A percentile compares a stretch with the other conserved stretches of the same genome.
Evolutionary conservation across 2,113 vertebrate species (phyloP).

Genomic region (Nesoenas mayeri): DNA sequence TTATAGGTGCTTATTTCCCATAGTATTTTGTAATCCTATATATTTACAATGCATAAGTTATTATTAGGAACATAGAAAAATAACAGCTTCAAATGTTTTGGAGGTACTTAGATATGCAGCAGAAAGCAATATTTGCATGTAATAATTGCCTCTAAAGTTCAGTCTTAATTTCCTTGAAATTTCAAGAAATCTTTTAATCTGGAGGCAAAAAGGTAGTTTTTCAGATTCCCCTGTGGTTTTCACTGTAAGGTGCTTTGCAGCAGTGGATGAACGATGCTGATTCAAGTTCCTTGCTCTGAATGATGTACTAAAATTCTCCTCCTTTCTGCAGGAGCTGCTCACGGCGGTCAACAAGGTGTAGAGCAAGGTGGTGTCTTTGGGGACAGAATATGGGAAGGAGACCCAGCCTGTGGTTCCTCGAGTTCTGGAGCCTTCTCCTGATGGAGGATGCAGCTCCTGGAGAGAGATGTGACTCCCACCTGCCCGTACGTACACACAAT

Average conservation of each 20-base stretch:
- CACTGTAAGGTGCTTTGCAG: background rate
- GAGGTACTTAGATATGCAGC: background rate
- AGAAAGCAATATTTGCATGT: background rate
- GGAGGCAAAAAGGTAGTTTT: background rate
- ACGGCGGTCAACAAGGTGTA: background rate
- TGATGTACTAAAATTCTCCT: background rate
- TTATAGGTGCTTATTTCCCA: background rate
- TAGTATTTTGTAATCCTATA: background rate
- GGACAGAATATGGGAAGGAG: background rate
- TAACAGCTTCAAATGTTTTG: background rate
- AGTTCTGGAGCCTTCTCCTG: background rate
- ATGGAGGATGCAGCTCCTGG: background rate
- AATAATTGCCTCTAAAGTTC: background rate
- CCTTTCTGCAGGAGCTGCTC: background rate
- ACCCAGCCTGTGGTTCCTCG: background rate
- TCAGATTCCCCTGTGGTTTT: background rate
- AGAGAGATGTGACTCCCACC: background rate
- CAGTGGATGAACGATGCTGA: background rate
- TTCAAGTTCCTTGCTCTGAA: background rate
- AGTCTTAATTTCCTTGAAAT: background rate
- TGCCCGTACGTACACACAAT: fast-evolving
- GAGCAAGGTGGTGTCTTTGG: background rate
- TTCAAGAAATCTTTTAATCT: background rate
- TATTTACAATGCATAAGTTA: background rate
- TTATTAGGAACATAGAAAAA: background rate